These are phyloP conservation scores for Plecotus auritus DNA, from an alignment of 2,113 vertebrate species.

Conservation along the genomic window DNA sequence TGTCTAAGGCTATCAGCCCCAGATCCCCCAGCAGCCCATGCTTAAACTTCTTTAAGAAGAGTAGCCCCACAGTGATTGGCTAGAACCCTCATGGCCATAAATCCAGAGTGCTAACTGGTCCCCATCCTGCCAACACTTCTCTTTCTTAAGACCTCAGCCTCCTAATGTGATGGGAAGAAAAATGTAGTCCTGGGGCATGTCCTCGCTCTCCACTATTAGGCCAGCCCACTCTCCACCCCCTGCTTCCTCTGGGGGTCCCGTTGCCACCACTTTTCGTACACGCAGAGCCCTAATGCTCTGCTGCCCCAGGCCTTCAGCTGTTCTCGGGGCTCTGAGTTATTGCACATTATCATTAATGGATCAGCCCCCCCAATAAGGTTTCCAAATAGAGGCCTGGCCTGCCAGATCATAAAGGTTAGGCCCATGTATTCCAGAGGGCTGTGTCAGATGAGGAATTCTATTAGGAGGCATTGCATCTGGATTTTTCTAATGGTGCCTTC, in stretches of 20 bases:
- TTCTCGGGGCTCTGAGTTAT: background rate
- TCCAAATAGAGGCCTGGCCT: slow-evolving; percentile 54
- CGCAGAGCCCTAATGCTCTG: background rate
- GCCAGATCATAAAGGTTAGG: slow-evolving; percentile 65
- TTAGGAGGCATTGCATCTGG: slow-evolving; percentile 73
- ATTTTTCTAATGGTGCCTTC: slow-evolving; percentile 75
- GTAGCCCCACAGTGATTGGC: background rate
- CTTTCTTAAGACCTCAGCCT: slow-evolving; percentile 8
- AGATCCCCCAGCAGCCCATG: background rate
- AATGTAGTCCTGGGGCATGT: background rate
- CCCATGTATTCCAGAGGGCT: slow-evolving; percentile 42
- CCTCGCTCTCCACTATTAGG: background rate
- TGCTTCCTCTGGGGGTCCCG: background rate
- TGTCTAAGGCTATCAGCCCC: background rate
- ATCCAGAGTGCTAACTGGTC: background rate
- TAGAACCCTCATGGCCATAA: background rate
- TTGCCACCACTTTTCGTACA: background rate
- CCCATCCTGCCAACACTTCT: background rate
- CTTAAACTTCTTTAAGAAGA: background rate
- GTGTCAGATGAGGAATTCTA: slow-evolving; percentile 65
- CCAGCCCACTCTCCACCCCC: background rate
- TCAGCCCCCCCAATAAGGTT: background rate
- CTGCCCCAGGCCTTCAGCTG: slow-evolving; percentile 53
- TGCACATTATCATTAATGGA: slow-evolving; percentile 48
- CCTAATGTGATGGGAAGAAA: background rate